A percentile compares a stretch with the other conserved stretches of the same genome.
Conservation (phyloP, 2,888 invertebrate species). For the Drosophila fungiperda region DNA sequence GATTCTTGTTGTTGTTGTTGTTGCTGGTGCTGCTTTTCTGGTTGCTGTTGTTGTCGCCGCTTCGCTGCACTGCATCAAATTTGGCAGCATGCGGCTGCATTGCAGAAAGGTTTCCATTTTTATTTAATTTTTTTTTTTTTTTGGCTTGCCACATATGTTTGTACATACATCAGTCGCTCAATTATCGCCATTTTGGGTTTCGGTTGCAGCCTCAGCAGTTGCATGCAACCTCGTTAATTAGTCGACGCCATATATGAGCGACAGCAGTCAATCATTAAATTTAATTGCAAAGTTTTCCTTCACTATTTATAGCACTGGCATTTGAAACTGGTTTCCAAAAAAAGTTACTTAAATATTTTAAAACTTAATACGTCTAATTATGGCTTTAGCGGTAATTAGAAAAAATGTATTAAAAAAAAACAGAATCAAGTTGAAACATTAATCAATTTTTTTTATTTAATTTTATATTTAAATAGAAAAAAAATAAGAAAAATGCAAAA, state of each 20-base stretch:
- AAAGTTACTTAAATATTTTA: background rate
- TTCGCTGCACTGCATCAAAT: constrained; percentile 69
- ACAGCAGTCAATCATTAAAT: constrained; percentile 64
- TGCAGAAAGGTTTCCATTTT: constrained; percentile 57
- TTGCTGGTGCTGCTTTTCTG: constrained; percentile 23
- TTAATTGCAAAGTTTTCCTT: constrained; percentile 46
- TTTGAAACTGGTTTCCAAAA: background rate
- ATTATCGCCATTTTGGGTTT: constrained; percentile 57
- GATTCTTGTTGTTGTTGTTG: constrained; percentile 35
- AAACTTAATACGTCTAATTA: background rate
- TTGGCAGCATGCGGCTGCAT: constrained; percentile 40
- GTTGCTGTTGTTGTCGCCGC: constrained; percentile 44
- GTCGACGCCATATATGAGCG: constrained; percentile 44
- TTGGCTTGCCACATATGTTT: constrained; percentile 26
- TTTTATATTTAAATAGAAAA: background rate
- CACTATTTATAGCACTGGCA: constrained; percentile 41
- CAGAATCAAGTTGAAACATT: background rate
- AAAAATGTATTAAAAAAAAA: background rate
- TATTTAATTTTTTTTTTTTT: constrained; percentile 10
- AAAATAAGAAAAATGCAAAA: background rate
- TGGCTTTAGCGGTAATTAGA: background rate
- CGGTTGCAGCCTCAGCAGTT: constrained; percentile 21
- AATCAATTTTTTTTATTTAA: background rate
- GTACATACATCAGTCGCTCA: constrained; percentile 23
- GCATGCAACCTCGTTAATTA: constrained; percentile 60